Percentiles rank a stretch among this genome's conserved stretches.
Conservation (phyloP, 2,113 vertebrate genomes). For the Nymphicus hollandicus region DNA sequence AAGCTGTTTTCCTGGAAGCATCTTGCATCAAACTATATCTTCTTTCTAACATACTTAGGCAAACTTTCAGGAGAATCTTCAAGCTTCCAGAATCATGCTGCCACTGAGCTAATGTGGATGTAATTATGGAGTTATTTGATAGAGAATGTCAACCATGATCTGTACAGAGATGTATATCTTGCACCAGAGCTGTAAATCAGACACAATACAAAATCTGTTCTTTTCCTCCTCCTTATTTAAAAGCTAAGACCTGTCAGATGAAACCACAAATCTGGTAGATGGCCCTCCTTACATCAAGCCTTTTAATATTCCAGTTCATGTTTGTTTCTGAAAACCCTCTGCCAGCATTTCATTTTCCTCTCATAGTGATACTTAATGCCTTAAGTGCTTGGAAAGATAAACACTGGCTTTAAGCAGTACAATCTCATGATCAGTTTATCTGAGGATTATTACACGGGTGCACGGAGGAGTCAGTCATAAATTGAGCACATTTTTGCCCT, state of each 20-base stretch:
- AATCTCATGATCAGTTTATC: conserved; percentile 58
- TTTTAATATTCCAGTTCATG: neutral
- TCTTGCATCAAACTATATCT: neutral
- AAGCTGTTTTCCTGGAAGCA: neutral
- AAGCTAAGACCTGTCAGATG: neutral
- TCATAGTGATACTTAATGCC: conserved; percentile 42
- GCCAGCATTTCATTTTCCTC: conserved; percentile 42
- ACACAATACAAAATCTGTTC: neutral
- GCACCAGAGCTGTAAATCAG: neutral
- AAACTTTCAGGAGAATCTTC: neutral
- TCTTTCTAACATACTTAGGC: neutral
- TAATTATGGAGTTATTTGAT: neutral
- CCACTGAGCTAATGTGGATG: neutral
- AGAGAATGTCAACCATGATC: neutral
- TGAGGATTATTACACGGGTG: conserved; percentile 43
- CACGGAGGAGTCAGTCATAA: neutral
- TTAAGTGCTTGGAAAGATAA: conserved; percentile 61
- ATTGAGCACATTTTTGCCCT: neutral
- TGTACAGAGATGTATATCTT: neutral
- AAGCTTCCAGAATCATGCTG: neutral
- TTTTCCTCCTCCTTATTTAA: neutral
- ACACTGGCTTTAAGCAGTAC: conserved; percentile 42
- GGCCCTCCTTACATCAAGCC: neutral
- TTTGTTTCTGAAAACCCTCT: neutral
- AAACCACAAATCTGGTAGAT: neutral